Conservation (phyloP, 2,888 invertebrate genomes). For the Erannis defoliaria region DNA sequence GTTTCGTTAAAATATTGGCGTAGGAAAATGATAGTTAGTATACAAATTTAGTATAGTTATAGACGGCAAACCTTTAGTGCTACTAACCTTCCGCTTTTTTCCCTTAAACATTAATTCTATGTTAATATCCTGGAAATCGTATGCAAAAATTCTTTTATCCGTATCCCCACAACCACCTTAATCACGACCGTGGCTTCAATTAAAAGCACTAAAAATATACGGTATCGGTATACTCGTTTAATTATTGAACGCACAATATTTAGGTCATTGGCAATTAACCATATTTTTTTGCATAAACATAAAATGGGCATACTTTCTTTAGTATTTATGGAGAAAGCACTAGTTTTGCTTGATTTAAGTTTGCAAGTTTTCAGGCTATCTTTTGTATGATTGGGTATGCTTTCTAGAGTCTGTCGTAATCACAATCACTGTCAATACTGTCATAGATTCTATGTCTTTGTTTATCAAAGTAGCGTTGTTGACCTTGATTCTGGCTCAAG, state of each 20-base stretch:
- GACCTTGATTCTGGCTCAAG: constrained; percentile 42
- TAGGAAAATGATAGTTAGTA: neutral
- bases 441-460: constrained; percentile 33
- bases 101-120: constrained; percentile 6
- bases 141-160: constrained; percentile 19
- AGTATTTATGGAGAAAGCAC: constrained; percentile 32
- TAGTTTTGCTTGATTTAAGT: constrained; percentile 11
- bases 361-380: constrained; percentile 4
- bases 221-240: constrained; percentile 27
- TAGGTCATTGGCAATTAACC: constrained; percentile 34
- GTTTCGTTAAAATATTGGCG: neutral
- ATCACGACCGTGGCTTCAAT: constrained; percentile 19
- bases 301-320: constrained; percentile 33
- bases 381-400: constrained; percentile 15
- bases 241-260: constrained; percentile 21
- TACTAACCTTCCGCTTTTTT: neutral
- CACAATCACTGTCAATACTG: constrained; percentile 18
- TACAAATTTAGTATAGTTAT: neutral
- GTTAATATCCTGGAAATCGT: constrained; percentile 14
- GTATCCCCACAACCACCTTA: constrained; percentile 16
- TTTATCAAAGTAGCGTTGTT: constrained; percentile 37
- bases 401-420: constrained; percentile 22
- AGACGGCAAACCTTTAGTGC: too few relatives aligned
- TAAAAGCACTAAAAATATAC: constrained; percentile 33
- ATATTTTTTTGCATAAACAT: constrained; percentile 28